Conservation (phyloP, 2,797 vertebrate species). For the Lutjanus argentimaculatus region DNA sequence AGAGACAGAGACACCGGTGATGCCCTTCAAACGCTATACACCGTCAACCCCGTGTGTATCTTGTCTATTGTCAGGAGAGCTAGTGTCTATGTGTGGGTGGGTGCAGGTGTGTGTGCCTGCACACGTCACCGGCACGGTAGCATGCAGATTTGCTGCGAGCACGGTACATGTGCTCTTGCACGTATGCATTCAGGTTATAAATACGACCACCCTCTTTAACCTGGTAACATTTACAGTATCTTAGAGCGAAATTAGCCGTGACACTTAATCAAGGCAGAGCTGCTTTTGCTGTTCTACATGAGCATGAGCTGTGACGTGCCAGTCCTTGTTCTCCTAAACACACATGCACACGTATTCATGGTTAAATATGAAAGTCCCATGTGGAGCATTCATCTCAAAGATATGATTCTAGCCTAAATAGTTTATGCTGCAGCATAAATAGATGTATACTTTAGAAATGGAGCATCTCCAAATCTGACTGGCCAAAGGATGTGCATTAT, state of each 20-base stretch:
- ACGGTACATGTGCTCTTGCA: slow-evolving; percentile 14
- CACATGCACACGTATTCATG: background rate
- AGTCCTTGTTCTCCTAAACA: background rate
- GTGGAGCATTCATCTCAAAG: background rate
- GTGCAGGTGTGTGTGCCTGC: slow-evolving; percentile 20
- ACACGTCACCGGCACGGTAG: slow-evolving; percentile 17
- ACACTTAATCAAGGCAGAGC: slow-evolving; percentile 14
- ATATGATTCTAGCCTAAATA: background rate
- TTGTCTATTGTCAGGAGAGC: slow-evolving; percentile 57
- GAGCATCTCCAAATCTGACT: background rate
- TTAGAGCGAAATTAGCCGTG: background rate
- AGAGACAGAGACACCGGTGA: slow-evolving; percentile 74
- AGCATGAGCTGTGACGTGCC: slow-evolving; percentile 10
- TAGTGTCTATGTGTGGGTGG: slow-evolving; percentile 15
- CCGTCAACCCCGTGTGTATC: slow-evolving; percentile 54
- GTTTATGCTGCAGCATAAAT: background rate
- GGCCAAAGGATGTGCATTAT: background rate
- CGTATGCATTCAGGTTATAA: background rate
- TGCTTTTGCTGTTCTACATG: slow-evolving; percentile 1
- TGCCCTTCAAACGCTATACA: slow-evolving; percentile 78
- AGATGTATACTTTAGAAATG: background rate
- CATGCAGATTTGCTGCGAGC: slow-evolving; percentile 33
- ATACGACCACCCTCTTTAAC: slow-evolving; percentile 18
- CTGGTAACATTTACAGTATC: slow-evolving; percentile 14
- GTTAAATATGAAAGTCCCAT: background rate